A percentile compares a stretch with the other conserved stretches of the same genome.
Conservation (phyloP, 1,140 invertebrate species). For the Aricia agestis region DNA sequence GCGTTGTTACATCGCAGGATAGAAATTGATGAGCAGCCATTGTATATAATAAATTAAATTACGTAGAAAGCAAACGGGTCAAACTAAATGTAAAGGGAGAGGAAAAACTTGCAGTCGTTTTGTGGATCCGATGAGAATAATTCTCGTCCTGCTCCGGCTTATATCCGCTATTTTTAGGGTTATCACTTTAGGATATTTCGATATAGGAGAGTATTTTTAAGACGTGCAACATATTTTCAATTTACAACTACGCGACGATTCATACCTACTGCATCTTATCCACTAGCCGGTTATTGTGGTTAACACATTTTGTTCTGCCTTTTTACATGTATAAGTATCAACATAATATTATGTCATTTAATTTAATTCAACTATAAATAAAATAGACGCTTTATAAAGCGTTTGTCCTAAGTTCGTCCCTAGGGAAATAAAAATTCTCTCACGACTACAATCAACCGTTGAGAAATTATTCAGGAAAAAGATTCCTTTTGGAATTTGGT, state of each 20-base stretch:
- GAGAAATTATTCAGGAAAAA: neutral
- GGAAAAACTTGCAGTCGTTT: conserved; percentile 63
- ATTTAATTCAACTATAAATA: neutral
- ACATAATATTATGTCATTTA: neutral
- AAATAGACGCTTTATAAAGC: neutral
- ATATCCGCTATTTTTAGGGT: conserved; percentile 23
- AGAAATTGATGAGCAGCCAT: conserved; percentile 42
- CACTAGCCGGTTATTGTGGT: too few species aligned
- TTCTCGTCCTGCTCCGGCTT: conserved; percentile 46
- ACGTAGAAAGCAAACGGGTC: conserved; percentile 42
- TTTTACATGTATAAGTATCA: neutral
- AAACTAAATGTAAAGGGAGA: conserved; percentile 55
- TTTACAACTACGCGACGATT: too few species aligned
- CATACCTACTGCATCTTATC: too few species aligned
- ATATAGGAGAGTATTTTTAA: neutral
- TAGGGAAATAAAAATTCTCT: neutral
- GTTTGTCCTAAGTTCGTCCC: neutral
- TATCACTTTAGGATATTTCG: neutral
- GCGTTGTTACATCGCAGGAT: conserved; percentile 40
- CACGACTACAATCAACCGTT: neutral
- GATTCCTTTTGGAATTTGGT: conserved; percentile 1
- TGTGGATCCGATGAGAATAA: conserved; percentile 56
- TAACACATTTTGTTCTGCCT: neutral
- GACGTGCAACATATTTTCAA: too few species aligned
- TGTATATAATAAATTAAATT: conserved; percentile 59